phyloP scores from a whole-genome alignment of 2,797 vertebrate species.

The Cryptoprocta ferox region DNA sequence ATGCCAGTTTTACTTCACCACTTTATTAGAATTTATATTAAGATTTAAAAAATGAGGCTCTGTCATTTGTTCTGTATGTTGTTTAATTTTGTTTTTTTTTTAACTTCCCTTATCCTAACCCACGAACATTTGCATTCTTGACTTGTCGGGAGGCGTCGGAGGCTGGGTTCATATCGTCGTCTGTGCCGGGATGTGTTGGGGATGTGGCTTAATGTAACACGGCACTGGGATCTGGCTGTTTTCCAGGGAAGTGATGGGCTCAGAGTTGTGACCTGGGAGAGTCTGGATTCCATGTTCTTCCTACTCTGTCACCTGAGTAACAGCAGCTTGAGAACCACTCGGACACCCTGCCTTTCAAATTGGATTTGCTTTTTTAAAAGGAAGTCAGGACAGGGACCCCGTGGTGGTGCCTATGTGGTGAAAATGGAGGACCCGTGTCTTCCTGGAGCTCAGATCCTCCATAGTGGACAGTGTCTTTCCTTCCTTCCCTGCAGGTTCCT shows the following conservation, averaged over 20 bases:
- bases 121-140: not conserved
- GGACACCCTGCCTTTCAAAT: not conserved
- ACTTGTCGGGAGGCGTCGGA: not conserved
- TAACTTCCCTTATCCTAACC: not conserved
- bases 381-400: not conserved
- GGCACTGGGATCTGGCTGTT: not conserved
- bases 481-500: not conserved
- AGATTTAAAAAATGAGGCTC: not conserved
- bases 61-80: not conserved
- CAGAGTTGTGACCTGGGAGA: not conserved
- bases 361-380: not conserved
- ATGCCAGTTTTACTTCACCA: slow-evolving; percentile 29
- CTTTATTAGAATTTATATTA: slow-evolving; percentile 60
- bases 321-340: not conserved
- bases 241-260: not conserved
- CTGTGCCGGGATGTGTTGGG: not conserved
- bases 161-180: not conserved
- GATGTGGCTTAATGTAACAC: not conserved
- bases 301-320: not conserved
- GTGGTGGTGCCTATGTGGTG: rapidly evolving
- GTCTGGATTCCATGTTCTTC: not conserved
- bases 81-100: not conserved
- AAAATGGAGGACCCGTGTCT: not conserved
- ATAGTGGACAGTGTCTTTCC: not conserved
- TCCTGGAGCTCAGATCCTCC: not conserved